Conservation (phyloP, 2,113 vertebrate species). For the Sitta europaea region DNA sequence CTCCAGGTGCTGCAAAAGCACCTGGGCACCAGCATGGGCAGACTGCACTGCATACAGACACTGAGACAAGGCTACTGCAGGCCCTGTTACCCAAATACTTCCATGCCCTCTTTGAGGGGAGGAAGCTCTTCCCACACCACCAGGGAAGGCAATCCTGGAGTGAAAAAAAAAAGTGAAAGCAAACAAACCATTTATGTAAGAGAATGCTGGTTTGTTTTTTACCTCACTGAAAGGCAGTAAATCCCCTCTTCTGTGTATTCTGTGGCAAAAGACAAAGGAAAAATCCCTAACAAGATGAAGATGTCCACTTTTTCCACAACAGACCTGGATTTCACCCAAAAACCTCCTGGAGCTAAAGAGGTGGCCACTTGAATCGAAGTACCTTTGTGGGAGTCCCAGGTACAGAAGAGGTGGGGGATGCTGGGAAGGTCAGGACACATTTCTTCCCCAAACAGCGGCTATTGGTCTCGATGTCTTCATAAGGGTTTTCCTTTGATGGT, state of each 20-base stretch:
- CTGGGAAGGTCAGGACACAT: slow-evolving; percentile 79
- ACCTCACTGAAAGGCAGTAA: neutral
- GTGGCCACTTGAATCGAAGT: neutral
- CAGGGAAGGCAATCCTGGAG: neutral
- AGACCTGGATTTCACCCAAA: neutral
- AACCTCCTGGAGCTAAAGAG: neutral
- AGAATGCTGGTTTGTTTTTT: neutral
- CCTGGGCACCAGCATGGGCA: neutral
- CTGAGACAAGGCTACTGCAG: neutral
- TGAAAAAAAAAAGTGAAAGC: neutral
- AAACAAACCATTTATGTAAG: neutral
- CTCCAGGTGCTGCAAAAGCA: neutral
- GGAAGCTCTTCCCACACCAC: neutral
- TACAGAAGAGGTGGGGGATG: slow-evolving; percentile 78
- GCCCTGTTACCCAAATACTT: neutral
- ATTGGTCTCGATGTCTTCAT: slow-evolving; percentile 93
- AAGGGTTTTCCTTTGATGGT: slow-evolving; percentile 93
- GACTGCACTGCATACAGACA: neutral
- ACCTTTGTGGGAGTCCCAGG: slow-evolving; percentile 89
- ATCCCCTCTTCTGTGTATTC: too few relatives aligned
- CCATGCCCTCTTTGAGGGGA: neutral
- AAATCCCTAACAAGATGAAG: neutral
- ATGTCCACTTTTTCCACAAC: neutral
- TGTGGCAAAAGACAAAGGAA: neutral
- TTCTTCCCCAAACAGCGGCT: slow-evolving; percentile 88